Percentiles rank a stretch among this genome's conserved stretches.
These are phyloP conservation scores for Drosophila affinis DNA, from an alignment of 2,888 invertebrate genomes.

Conservation along the genomic window DNA sequence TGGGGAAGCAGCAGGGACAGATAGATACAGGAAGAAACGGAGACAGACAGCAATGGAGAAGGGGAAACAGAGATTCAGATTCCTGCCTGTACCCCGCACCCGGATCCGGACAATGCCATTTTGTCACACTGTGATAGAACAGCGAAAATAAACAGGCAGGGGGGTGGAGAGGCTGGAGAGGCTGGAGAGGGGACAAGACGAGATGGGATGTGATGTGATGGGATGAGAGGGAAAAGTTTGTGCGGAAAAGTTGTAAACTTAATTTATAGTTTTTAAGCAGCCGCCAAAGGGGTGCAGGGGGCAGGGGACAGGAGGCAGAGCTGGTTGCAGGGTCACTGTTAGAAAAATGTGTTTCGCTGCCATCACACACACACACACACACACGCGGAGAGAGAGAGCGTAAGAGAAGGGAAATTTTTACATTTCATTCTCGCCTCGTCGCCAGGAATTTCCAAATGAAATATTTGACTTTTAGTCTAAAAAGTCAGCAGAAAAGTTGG, in stretches of 20 bases:
- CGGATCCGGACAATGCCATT: constrained; percentile 60
- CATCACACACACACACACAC: constrained; percentile 44
- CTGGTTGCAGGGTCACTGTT: constrained; percentile 30
- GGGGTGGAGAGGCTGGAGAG: neutral
- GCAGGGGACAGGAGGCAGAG: neutral
- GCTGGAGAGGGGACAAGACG: constrained; percentile 13
- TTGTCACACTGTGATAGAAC: constrained; percentile 75
- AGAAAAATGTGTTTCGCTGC: constrained; percentile 70
- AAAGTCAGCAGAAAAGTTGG: constrained; percentile 73
- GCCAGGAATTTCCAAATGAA: constrained; percentile 76
- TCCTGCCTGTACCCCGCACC: neutral
- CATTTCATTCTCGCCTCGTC: constrained; percentile 76
- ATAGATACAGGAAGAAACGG: constrained; percentile 1
- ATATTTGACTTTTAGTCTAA: constrained; percentile 77
- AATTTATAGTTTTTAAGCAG: constrained; percentile 77
- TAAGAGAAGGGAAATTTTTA: constrained; percentile 54
- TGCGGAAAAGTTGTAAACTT: constrained; percentile 76
- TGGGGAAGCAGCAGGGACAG: neutral
- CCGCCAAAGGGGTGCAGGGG: constrained; percentile 37
- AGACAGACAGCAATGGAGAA: neutral
- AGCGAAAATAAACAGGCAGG: constrained; percentile 49
- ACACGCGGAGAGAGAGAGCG: neutral
- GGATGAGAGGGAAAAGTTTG: constrained; percentile 46
- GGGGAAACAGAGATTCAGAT: constrained; percentile 13
- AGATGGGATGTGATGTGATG: constrained; percentile 8